Percentiles rank a stretch among this genome's conserved stretches.
These are phyloP conservation scores for Rhodinocichla rosea DNA, from an alignment of 2,113 vertebrate genomes.

Conservation along the genomic window DNA sequence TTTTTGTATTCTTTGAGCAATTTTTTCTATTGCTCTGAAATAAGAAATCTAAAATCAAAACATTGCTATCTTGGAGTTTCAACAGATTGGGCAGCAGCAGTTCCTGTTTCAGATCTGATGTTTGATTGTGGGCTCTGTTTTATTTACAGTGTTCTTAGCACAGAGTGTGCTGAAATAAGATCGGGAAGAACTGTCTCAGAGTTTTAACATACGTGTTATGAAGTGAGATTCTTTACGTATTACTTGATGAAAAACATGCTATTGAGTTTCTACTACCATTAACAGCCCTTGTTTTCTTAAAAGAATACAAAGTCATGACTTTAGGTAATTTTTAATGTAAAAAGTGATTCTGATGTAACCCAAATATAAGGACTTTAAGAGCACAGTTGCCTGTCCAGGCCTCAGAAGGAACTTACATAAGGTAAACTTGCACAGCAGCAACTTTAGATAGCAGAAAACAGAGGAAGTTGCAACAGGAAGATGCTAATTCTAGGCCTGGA, in stretches of 20 bases:
- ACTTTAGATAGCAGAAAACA: not conserved
- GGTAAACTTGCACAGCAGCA: not conserved
- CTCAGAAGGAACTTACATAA: not conserved
- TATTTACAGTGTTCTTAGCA: not conserved
- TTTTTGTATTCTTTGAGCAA: not conserved
- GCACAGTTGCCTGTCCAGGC: not conserved
- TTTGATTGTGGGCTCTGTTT: not conserved
- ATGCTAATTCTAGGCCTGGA: not conserved
- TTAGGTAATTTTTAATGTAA: not conserved
- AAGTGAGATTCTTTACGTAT: not conserved
- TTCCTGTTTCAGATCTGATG: not conserved
- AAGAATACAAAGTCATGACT: not conserved
- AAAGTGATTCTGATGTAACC: not conserved
- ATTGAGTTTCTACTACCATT: not conserved
- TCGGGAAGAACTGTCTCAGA: not conserved
- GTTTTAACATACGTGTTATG: not conserved
- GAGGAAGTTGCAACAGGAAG: accelerated
- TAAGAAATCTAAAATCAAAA: not conserved
- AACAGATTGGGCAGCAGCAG: not conserved
- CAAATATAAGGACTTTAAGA: not conserved
- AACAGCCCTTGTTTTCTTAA: not conserved
- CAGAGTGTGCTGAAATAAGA: not conserved
- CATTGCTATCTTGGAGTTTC: not conserved
- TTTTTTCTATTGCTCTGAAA: not conserved
- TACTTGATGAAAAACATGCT: not conserved